Evolutionary conservation across 2,113 vertebrate species (phyloP).

Genomic region (Dunckerocampus dactyliophorus): DNA sequence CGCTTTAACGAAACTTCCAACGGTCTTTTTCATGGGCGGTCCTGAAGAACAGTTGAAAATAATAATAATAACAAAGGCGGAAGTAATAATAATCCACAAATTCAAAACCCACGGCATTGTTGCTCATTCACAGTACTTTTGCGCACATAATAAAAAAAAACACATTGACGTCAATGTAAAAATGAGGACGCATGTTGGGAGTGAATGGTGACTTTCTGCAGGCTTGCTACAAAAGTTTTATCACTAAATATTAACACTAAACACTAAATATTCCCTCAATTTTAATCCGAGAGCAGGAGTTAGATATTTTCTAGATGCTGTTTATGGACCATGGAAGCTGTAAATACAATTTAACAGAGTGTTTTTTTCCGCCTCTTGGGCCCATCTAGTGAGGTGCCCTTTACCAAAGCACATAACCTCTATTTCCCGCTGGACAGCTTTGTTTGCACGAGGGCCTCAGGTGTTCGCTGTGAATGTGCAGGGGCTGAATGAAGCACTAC

Average conservation of each 20-base stretch:
- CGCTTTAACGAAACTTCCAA: too few species aligned
- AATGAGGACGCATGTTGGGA: too few species aligned
- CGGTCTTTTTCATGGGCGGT: too few species aligned
- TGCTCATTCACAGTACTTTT: too few species aligned
- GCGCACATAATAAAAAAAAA: too few species aligned
- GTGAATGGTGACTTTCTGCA: too few species aligned
- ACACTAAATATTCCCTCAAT: constrained; percentile 39
- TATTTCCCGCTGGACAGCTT: constrained; percentile 48
- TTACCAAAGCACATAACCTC: constrained; percentile 60
- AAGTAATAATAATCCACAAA: too few species aligned
- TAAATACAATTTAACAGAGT: constrained; percentile 54
- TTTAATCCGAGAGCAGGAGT: constrained; percentile 22
- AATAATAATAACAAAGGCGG: too few species aligned
- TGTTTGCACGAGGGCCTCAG: constrained; percentile 44
- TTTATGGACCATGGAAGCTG: constrained; percentile 53
- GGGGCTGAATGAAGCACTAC: constrained; percentile 29
- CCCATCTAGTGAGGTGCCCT: constrained; percentile 53
- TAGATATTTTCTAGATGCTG: constrained; percentile 48
- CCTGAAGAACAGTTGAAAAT: too few species aligned
- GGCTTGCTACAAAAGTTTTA: too few species aligned
- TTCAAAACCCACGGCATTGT: too few species aligned
- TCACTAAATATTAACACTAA: background rate
- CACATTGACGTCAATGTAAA: too few species aligned
- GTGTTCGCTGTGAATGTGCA: constrained; percentile 14
- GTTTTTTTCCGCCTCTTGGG: constrained; percentile 41